A percentile compares a stretch with the other conserved stretches of the same genome.
Conservation (phyloP, 2,113 vertebrate genomes). For the Grammomys surdaster region DNA sequence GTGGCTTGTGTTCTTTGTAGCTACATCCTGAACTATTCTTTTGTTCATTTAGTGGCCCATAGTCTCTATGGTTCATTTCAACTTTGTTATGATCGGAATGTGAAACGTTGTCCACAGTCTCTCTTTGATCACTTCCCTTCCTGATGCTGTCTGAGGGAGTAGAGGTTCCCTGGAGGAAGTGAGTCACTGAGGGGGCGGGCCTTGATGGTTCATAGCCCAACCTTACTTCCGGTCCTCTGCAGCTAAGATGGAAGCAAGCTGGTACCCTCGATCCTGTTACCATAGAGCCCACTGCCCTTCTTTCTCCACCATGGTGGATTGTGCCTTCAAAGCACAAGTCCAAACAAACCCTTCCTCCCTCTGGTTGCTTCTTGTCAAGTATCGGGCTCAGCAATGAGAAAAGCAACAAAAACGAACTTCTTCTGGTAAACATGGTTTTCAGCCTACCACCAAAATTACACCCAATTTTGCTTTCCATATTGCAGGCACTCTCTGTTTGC, state of each 20-base stretch:
- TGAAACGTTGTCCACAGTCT: neutral
- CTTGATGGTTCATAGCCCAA: neutral
- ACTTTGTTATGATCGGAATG: neutral
- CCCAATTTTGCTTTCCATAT: neutral
- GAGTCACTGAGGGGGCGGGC: neutral
- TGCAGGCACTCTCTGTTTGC: neutral
- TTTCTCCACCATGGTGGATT: neutral
- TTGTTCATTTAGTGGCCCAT: neutral
- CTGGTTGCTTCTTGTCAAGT: neutral
- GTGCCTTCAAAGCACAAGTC: neutral
- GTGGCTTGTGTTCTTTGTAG: neutral
- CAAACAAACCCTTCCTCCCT: neutral
- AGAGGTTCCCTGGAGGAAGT: neutral
- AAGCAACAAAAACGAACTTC: neutral
- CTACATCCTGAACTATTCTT: neutral
- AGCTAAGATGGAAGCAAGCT: neutral
- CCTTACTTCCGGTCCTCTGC: neutral
- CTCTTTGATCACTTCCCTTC: neutral
- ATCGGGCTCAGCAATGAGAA: neutral
- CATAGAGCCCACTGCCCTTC: neutral
- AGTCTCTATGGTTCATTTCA: neutral
- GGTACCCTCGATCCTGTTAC: accelerated
- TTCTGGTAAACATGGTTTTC: neutral
- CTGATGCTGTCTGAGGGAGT: neutral
- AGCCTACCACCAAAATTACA: neutral